Evolutionary conservation across 92 coral and sea anemone genomes (phyloP).

Genomic region (Hydrozoanthus gracilis): DNA sequence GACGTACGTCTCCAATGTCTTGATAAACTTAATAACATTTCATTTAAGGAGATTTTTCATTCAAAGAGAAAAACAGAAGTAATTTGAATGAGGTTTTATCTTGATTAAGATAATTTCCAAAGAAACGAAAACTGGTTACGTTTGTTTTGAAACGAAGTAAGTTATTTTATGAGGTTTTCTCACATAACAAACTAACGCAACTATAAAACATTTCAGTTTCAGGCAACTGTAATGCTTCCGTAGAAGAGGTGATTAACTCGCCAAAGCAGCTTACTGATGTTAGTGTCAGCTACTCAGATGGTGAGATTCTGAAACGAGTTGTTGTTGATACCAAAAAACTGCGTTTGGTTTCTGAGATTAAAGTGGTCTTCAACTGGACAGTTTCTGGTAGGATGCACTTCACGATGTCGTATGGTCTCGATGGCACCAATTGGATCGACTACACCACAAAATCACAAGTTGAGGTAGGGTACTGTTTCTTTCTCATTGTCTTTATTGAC

Average conservation of each 20-base stretch:
- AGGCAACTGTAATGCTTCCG: constrained; percentile 1
- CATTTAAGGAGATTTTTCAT: no score
- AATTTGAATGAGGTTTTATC: no score
- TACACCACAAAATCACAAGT: constrained; percentile 9
- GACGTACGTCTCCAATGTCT: no score
- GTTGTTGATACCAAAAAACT: constrained; percentile 21
- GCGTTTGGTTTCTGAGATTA: constrained; percentile 33
- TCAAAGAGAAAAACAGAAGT: no score
- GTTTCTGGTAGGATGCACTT: constrained; percentile 5
- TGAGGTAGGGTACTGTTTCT: neutral
- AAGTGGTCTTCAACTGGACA: constrained; percentile 26
- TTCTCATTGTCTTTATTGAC: neutral
- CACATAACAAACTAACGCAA: neutral
- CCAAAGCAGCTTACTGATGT: neutral
- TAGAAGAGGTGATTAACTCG: neutral
- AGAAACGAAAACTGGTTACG: no score
- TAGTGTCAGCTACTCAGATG: neutral
- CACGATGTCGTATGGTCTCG: constrained; percentile 34
- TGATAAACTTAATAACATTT: no score
- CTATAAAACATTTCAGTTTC: neutral
- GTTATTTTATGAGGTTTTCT: neutral
- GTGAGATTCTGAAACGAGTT: neutral
- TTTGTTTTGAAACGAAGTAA: no score
- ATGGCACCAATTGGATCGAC: constrained; percentile 43
- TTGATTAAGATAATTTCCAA: no score